A percentile compares a stretch with the other conserved stretches of the same genome.
These are phyloP conservation scores for Ceratoteleas bidentatus DNA, from an alignment of 1,140 invertebrate genomes.

Conservation along the genomic window DNA sequence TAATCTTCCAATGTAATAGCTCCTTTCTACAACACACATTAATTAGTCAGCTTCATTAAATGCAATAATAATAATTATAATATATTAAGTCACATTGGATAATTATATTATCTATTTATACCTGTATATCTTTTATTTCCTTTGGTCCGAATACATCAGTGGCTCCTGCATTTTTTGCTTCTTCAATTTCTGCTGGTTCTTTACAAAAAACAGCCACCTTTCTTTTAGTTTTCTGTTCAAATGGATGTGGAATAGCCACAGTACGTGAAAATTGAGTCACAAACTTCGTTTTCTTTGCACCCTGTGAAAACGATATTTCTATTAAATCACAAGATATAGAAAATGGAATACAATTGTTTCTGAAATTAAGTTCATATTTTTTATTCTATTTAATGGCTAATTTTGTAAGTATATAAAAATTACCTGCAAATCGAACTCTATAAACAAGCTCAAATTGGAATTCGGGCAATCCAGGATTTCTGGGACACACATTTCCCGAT, in stretches of 20 bases:
- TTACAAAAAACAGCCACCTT: constrained; percentile 88
- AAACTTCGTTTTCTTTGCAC: constrained; percentile 82
- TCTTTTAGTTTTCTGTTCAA: constrained; percentile 84
- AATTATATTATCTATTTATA: not conserved
- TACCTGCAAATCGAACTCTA: constrained; percentile 88
- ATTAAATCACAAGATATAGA: too few relatives aligned
- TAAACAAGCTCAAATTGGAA: constrained; percentile 83
- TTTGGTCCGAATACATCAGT: constrained; percentile 85
- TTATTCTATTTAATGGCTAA: too few relatives aligned
- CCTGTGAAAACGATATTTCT: constrained; percentile 44
- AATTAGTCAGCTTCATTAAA: not conserved
- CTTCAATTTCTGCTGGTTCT: constrained; percentile 81
- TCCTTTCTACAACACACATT: constrained; percentile 81
- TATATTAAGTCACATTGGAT: not conserved
- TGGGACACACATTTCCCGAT: constrained; percentile 89
- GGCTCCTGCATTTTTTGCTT: constrained; percentile 86
- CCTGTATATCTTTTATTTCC: constrained; percentile 83
- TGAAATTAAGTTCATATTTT: too few relatives aligned
- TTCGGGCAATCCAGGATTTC: constrained; percentile 87
- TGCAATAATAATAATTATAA: not conserved
- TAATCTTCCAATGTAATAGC: constrained; percentile 86
- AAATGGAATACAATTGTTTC: too few relatives aligned
- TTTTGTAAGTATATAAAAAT: too few relatives aligned
- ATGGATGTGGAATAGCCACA: constrained; percentile 84
- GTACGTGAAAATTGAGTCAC: constrained; percentile 85